These are phyloP conservation scores for Malthinus seriepunctatus DNA, from an alignment of 2,888 invertebrate genomes.

Conservation along the genomic window DNA sequence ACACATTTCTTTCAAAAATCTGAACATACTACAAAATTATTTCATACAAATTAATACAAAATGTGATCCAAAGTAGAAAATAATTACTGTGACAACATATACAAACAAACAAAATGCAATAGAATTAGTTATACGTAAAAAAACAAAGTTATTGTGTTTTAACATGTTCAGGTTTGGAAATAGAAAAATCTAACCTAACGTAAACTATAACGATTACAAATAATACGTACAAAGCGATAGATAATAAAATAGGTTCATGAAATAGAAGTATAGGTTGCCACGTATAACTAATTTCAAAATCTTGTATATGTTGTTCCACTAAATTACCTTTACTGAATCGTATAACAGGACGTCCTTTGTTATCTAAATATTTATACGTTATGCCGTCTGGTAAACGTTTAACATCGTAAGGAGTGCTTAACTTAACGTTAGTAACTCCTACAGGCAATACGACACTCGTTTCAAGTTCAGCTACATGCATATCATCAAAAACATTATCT, in stretches of 20 bases:
- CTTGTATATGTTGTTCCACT: slow-evolving; percentile 95
- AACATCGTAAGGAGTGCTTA: slow-evolving; percentile 82
- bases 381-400: slow-evolving; percentile 73
- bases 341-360: slow-evolving; percentile 89
- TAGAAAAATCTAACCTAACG: slow-evolving; percentile 95
- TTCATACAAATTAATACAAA: too few relatives aligned
- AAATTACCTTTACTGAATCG: slow-evolving; percentile 80
- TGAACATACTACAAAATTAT: too few relatives aligned
- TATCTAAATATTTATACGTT: slow-evolving; percentile 94
- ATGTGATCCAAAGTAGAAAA: too few relatives aligned
- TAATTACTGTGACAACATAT: too few relatives aligned
- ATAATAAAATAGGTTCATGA: slow-evolving; percentile 90
- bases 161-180: slow-evolving; percentile 49
- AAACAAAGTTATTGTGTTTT: too few relatives aligned
- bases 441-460: slow-evolving; percentile 94
- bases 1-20: too few relatives aligned
- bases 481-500: slow-evolving; percentile 96
- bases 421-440: slow-evolving; percentile 79
- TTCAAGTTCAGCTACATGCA: slow-evolving; percentile 87
- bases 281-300: slow-evolving; percentile 87
- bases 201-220: slow-evolving; percentile 92
- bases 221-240: slow-evolving; percentile 84
- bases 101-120: too few relatives aligned
- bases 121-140: too few relatives aligned
- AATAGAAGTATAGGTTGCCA: slow-evolving; percentile 86